phyloP scores from a whole-genome alignment of 2,113 vertebrate genomes.

The Oncorhynchus masou region DNA sequence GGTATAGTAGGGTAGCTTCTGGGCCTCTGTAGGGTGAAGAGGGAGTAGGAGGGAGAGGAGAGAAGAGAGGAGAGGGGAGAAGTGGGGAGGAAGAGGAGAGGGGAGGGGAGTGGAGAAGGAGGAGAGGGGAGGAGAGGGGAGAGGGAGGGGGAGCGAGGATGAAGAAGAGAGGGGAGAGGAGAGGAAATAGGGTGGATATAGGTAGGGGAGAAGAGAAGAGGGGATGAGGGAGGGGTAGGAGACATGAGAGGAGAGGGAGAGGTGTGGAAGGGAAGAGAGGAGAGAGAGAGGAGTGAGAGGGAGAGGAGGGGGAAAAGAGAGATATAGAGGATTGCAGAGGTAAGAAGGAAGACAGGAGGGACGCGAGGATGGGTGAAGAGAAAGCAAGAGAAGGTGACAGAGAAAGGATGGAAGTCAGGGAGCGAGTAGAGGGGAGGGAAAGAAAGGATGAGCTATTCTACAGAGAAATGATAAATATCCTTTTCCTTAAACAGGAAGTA shows the following conservation, averaged over 20 bases:
- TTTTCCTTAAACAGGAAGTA: constrained; percentile 4
- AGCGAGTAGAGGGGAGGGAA: background rate
- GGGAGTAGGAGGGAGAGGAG: background rate
- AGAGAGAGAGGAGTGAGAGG: background rate
- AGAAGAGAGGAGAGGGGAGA: background rate
- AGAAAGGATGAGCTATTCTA: constrained; percentile 12
- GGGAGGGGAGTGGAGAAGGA: background rate
- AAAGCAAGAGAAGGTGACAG: constrained; percentile 22
- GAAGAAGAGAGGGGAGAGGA: background rate
- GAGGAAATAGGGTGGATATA: no score
- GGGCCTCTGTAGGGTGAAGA: constrained; percentile 80
- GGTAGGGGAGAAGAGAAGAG: no score
- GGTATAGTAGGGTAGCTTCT: constrained; percentile 92
- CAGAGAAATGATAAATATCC: constrained; percentile 32
- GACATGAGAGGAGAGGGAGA: background rate
- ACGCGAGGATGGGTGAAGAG: background rate
- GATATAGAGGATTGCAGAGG: background rate
- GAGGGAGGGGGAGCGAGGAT: no score
- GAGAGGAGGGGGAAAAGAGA: background rate
- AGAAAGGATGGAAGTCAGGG: constrained; percentile 8
- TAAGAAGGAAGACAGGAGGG: background rate
- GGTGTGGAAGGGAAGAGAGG: background rate
- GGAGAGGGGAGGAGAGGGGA: background rate
- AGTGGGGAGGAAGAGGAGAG: background rate
- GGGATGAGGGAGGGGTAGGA: background rate